Evolutionary conservation across 2,797 vertebrate genomes (phyloP).

Genomic region (Distichodus sexfasciatus): DNA sequence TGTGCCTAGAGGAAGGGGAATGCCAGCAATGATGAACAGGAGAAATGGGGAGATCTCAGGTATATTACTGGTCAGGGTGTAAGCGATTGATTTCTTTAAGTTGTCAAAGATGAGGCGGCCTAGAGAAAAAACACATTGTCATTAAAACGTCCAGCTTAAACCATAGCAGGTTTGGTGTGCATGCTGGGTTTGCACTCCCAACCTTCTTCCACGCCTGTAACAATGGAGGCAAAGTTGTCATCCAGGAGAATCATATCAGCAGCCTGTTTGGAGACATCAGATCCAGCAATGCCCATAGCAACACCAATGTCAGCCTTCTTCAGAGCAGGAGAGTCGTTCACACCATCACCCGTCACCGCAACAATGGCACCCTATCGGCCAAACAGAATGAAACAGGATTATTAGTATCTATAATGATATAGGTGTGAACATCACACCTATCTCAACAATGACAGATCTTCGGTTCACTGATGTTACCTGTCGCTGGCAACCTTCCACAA

Average conservation of each 20-base stretch:
- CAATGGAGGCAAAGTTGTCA: conserved; percentile 94
- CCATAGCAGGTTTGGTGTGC: neutral
- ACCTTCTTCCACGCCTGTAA: conserved; percentile 96
- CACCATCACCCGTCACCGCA: conserved; percentile 93
- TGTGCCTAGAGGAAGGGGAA: conserved; percentile 90
- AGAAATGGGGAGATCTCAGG: conserved; percentile 95
- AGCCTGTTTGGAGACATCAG: conserved; percentile 93
- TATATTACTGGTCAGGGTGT: conserved; percentile 95
- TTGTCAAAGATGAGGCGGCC: conserved; percentile 96
- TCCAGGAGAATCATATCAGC: conserved; percentile 97
- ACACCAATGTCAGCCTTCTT: conserved; percentile 96
- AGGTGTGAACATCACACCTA: neutral
- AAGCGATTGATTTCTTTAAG: conserved; percentile 95
- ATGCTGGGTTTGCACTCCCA: neutral
- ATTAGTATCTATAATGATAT: neutral
- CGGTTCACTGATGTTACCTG: conserved; percentile 71
- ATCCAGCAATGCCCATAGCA: conserved; percentile 94
- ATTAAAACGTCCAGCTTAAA: neutral
- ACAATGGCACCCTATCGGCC: conserved; percentile 87
- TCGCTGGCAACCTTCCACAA: conserved; percentile 93
- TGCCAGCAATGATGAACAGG: conserved; percentile 91
- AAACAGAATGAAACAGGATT: neutral
- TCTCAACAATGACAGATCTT: too few relatives aligned
- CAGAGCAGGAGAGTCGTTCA: conserved; percentile 93
- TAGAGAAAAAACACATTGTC: conserved; percentile 46